Base-by-base conservation (phyloP, 2,797 vertebrate genomes). In the Tiaroga cobitis region DNA sequence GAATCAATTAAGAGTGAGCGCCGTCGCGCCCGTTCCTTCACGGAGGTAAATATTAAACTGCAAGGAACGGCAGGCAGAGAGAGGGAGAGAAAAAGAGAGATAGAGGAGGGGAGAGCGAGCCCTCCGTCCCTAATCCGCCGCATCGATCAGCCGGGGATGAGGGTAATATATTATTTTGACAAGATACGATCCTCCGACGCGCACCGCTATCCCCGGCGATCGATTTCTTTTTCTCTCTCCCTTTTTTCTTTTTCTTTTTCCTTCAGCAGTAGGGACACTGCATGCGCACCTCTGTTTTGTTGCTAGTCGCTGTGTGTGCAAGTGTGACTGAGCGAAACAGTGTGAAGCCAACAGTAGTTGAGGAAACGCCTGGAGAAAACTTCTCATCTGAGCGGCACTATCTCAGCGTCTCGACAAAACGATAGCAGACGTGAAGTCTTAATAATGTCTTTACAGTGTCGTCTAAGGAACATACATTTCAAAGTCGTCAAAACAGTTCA, bases 141-240 rank as follows among this genome's bases (percentile, higher is more conserved):
- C 97, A 97, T 97, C 97, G 97, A 97, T 97, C 97, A 97, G 97
- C 94, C 96, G 91, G 92, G 96, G 97, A 98, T 97, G 97, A 98
- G 97, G 96, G 97, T 97, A 97, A 98, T 98, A 98, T 97, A 98
- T 98, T 97, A 98, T 97, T 97, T 97, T 98, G 97, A 98, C 97
- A 98, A 97, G 97, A 98, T 97, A 97, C 97, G 96, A 97, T 97
- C 96, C 97, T 97, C 94, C 95, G 96, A 95, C 96, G 95, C 95
- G 93, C 94, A 96, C 96, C 96, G 96, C 96, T 96, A 96, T 97
- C 96, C 96, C 92, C 93, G 94, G 89, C 90, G 96, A 98, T 98
- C 97, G 97, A 98, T 98, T 96, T 95, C 95, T 96, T 95, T 94
- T 96, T 96, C 94, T 81, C 81, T 91, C 92, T 89, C 91, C 85